phyloP scores from a whole-genome alignment of 2,888 invertebrate genomes.

The Uloborus plumipes region DNA sequence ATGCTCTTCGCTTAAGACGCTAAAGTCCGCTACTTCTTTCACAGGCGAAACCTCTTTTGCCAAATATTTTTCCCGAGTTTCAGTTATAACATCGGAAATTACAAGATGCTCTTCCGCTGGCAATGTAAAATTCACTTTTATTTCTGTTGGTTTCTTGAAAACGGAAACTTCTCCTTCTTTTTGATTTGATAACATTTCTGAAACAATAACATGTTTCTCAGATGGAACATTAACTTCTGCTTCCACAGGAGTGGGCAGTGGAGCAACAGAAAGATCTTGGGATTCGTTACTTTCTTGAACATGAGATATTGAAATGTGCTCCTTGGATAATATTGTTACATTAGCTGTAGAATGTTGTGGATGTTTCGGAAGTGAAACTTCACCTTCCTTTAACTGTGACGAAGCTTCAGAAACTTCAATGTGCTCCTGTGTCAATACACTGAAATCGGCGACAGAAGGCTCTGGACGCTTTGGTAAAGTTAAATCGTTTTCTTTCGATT shows the following conservation, averaged over 20 bases:
- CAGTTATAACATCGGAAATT: slow-evolving; percentile 53
- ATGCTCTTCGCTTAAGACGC: slow-evolving; percentile 51
- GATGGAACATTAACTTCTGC: slow-evolving; percentile 59
- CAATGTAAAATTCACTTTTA: slow-evolving; percentile 52
- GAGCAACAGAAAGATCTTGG: slow-evolving; percentile 27
- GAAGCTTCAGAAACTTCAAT: slow-evolving; percentile 62
- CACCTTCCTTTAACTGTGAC: slow-evolving; percentile 66
- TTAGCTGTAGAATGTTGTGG: slow-evolving; percentile 68
- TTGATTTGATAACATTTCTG: slow-evolving; percentile 43
- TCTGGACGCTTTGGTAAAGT: slow-evolving; percentile 37
- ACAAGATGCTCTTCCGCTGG: slow-evolving; percentile 63
- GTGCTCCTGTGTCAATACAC: slow-evolving; percentile 64
- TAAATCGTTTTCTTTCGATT: slow-evolving; percentile 65
- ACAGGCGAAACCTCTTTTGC: slow-evolving; percentile 37
- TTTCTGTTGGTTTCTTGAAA: slow-evolving; percentile 55
- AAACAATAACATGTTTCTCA: slow-evolving; percentile 55
- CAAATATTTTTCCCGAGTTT: slow-evolving; percentile 61
- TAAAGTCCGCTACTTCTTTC: slow-evolving; percentile 50
- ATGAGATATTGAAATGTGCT: slow-evolving; percentile 77
- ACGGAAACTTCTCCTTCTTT: slow-evolving; percentile 65
- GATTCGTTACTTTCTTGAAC: slow-evolving; percentile 92
- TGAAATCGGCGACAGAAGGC: slow-evolving; percentile 58
- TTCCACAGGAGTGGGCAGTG: slow-evolving; percentile 34
- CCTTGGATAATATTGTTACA: slow-evolving; percentile 69
- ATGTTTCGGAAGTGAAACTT: slow-evolving; percentile 68